phyloP scores from a whole-genome alignment of 1,140 invertebrate species.

The Listronotus oregonensis region DNA sequence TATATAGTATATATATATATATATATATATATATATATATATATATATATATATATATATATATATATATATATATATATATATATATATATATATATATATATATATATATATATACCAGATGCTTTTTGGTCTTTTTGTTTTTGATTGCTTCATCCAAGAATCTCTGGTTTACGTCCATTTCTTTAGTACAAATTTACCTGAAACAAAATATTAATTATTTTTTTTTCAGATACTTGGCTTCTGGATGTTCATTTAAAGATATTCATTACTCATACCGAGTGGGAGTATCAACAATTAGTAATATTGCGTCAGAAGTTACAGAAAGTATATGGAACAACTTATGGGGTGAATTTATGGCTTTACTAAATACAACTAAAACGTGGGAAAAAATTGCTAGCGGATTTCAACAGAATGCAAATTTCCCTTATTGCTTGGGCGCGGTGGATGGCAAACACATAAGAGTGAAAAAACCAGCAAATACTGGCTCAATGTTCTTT shows the following conservation, averaged over 20 bases:
- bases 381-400: conserved; percentile 23
- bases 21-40: too few relatives aligned
- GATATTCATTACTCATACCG: conserved; percentile 41
- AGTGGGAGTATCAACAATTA: conserved; percentile 4
- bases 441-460: too few relatives aligned
- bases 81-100: too few relatives aligned
- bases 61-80: too few relatives aligned
- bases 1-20: too few relatives aligned
- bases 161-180: too few relatives aligned
- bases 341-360: conserved; percentile 2
- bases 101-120: too few relatives aligned
- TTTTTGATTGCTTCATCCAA: conserved; percentile 11
- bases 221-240: conserved; percentile 44
- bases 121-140: conserved; percentile 11
- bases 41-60: too few relatives aligned
- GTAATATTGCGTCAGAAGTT: conserved; percentile 9
- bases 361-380: conserved; percentile 9
- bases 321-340: conserved; percentile 12
- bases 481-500: too few relatives aligned
- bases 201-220: conserved; percentile 12
- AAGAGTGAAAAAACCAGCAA: too few relatives aligned
- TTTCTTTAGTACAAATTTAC: conserved; percentile 10
- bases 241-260: conserved; percentile 43
- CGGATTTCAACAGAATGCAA: conserved; percentile 25
- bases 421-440: too few relatives aligned